phyloP scores from a whole-genome alignment of 1,140 invertebrate genomes.

The Drosophila truncata region DNA sequence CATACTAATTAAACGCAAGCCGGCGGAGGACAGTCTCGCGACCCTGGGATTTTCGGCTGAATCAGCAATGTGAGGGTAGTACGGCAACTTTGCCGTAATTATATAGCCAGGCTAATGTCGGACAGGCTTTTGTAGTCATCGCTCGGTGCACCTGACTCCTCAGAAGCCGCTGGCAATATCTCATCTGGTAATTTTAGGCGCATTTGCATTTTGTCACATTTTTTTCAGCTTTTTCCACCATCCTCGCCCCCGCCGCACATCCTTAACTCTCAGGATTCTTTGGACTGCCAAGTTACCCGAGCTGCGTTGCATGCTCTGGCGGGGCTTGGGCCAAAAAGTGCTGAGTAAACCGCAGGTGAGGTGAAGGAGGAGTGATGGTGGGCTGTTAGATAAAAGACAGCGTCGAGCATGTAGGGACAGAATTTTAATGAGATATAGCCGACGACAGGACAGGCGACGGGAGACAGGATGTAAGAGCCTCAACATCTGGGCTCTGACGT shows the following conservation, averaged over 20 bases:
- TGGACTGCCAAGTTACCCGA: slow-evolving; percentile 42
- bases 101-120: slow-evolving; percentile 62
- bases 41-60: slow-evolving; percentile 56
- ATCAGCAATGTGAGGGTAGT: slow-evolving; percentile 29
- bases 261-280: not conserved
- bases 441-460: slow-evolving; percentile 32
- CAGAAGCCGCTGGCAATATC: slow-evolving; percentile 47
- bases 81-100: slow-evolving; percentile 61
- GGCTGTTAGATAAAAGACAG: slow-evolving; percentile 44
- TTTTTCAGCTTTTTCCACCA: slow-evolving; percentile 3
- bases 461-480: not conserved
- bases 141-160: slow-evolving; percentile 30
- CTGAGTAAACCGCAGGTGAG: slow-evolving; percentile 54
- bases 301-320: slow-evolving; percentile 28
- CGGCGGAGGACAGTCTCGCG: slow-evolving; percentile 41
- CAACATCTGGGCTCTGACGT: slow-evolving; percentile 4
- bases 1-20: slow-evolving; percentile 80
- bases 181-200: slow-evolving; percentile 70
- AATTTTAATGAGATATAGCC: slow-evolving; percentile 79
- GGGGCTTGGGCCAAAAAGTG: slow-evolving; percentile 44
- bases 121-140: slow-evolving; percentile 36
- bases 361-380: slow-evolving; percentile 7
- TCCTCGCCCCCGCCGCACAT: not conserved
- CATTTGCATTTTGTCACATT: slow-evolving; percentile 68
- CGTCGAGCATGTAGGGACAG: slow-evolving; percentile 58